These are phyloP conservation scores for Notothenia rossii DNA, from an alignment of 2,113 vertebrate genomes.

Conservation along the genomic window DNA sequence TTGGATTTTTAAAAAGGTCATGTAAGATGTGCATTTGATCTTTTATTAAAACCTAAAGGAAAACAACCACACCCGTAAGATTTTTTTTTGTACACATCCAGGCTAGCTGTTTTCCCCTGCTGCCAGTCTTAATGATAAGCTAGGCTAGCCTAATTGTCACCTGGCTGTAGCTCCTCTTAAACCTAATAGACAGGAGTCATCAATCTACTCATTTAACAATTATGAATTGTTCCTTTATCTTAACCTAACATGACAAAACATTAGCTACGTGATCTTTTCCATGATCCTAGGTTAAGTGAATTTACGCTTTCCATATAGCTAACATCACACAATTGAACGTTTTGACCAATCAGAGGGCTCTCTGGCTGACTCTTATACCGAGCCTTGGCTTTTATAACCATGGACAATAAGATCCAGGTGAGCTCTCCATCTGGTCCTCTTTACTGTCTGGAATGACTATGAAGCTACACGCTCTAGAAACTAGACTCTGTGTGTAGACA, in stretches of 20 bases:
- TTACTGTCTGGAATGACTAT: slow-evolving; percentile 36
- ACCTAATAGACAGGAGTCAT: background rate
- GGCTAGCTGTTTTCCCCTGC: background rate
- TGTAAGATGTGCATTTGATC: background rate
- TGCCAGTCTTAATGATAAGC: background rate
- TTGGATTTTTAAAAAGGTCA: no score
- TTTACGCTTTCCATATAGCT: background rate
- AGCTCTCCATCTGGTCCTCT: slow-evolving; percentile 21
- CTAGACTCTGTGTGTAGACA: background rate
- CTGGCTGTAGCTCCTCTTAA: background rate
- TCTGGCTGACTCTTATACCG: background rate
- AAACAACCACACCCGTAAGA: background rate
- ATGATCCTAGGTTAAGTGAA: background rate
- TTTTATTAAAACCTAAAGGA: background rate
- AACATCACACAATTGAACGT: background rate
- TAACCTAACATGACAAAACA: background rate
- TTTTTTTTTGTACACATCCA: background rate
- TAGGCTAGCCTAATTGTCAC: background rate
- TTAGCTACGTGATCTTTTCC: background rate
- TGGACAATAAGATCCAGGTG: slow-evolving; percentile 48
- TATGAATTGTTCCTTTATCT: background rate
- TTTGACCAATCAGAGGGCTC: background rate
- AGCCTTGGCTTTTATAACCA: background rate
- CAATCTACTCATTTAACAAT: background rate
- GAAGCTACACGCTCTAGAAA: slow-evolving; percentile 17